Evolutionary conservation across 2,113 vertebrate genomes (phyloP).

Genomic region (Oryzias celebensis): DNA sequence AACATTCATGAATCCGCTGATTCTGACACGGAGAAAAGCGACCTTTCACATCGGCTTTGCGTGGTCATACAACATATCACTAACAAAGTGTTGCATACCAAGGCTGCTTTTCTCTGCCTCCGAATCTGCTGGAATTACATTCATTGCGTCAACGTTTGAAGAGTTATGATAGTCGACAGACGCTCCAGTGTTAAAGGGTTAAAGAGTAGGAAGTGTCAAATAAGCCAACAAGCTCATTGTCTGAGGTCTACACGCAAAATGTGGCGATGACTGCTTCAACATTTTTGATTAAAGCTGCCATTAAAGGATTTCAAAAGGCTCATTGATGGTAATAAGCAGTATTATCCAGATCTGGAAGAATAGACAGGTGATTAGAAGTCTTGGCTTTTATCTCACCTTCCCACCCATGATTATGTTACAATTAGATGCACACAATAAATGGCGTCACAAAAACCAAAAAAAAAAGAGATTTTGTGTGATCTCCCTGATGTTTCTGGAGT

Average conservation of each 20-base stretch:
- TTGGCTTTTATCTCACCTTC: conserved; percentile 45
- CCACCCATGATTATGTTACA: conserved; percentile 46
- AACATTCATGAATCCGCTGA: not conserved
- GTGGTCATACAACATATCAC: no score
- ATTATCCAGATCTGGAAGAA: conserved; percentile 49
- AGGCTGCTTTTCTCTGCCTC: no score
- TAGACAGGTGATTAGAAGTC: conserved; percentile 51
- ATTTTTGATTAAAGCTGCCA: conserved; percentile 32
- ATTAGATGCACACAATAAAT: conserved; percentile 67
- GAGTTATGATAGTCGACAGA: no score
- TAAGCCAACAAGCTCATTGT: no score
- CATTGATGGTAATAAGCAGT: conserved; percentile 52
- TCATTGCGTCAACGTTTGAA: no score
- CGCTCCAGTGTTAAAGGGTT: no score
- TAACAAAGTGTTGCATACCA: no score
- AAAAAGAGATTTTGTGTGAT: conserved; percentile 24
- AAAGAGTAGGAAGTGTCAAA: no score
- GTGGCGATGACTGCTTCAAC: not conserved
- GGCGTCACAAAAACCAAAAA: not conserved
- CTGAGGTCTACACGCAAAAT: conserved; percentile 1
- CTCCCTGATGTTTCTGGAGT: conserved; percentile 21
- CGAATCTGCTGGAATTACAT: no score
- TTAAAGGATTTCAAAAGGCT: conserved; percentile 42
- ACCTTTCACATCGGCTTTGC: no score
- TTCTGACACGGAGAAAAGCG: no score